Evolutionary conservation across 2,888 invertebrate genomes (phyloP).

Genomic region (Drosophila meridionalis): DNA sequence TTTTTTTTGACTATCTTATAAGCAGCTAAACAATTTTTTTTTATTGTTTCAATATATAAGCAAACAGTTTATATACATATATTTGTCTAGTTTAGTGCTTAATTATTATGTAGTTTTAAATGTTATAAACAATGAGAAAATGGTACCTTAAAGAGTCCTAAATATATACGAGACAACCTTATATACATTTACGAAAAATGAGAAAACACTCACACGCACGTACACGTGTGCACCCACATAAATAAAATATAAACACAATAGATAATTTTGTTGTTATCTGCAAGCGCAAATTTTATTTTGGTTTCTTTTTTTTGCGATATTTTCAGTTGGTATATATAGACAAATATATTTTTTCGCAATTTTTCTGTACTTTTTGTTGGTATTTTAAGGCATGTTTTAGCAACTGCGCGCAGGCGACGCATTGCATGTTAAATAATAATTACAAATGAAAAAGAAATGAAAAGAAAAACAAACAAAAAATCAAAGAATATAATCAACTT

Average conservation of each 20-base stretch:
- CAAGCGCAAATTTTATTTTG: slow-evolving; percentile 36
- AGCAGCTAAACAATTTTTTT: slow-evolving; percentile 64
- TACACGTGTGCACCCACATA: slow-evolving; percentile 20
- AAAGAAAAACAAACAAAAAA: slow-evolving; percentile 10
- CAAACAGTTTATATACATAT: slow-evolving; percentile 24
- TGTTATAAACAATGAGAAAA: slow-evolving; percentile 54
- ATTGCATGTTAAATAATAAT: slow-evolving; percentile 35
- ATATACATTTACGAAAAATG: slow-evolving; percentile 36
- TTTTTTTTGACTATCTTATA: slow-evolving; percentile 66
- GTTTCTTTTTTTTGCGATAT: slow-evolving; percentile 16
- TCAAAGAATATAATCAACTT: slow-evolving; percentile 41
- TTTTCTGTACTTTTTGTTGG: slow-evolving; percentile 11
- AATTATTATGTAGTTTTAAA: slow-evolving; percentile 76
- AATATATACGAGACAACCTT: slow-evolving; percentile 53
- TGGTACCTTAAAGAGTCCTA: slow-evolving; percentile 29
- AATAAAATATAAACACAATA: slow-evolving; percentile 44
- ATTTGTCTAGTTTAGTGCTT: slow-evolving; percentile 71
- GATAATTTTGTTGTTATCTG: slow-evolving; percentile 42
- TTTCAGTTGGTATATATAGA: background rate
- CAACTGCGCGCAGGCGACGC: slow-evolving; percentile 62
- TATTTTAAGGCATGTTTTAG: slow-evolving; percentile 24
- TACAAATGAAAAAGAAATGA: background rate
- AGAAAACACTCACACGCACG: slow-evolving; percentile 14
- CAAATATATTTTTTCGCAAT: background rate
- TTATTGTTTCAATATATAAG: slow-evolving; percentile 54